A percentile compares a stretch with the other conserved stretches of the same genome.
phyloP scores from a whole-genome alignment of 2,888 invertebrate genomes.

The Rhopalosiphum nymphaeae region DNA sequence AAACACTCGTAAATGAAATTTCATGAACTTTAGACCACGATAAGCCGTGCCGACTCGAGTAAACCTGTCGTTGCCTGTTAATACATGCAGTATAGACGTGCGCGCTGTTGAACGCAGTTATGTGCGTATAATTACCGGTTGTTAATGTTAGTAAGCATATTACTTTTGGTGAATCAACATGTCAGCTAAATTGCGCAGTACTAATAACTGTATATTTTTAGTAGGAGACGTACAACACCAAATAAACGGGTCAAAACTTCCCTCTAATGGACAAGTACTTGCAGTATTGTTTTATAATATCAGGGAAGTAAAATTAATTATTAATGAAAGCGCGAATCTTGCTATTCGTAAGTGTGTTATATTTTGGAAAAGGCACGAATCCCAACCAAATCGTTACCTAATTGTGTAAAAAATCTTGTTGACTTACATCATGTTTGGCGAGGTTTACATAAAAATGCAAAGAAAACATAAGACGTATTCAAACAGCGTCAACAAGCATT shows the following conservation, averaged over 20 bases:
- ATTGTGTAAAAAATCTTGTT: neutral
- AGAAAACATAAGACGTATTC: conserved; percentile 16
- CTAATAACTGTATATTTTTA: neutral
- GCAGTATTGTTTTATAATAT: neutral
- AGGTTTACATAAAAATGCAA: neutral
- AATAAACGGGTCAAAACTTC: neutral
- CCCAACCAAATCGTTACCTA: neutral
- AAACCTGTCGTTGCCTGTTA: too few relatives aligned
- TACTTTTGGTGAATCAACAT: neutral
- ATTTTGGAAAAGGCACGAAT: neutral
- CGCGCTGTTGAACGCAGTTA: neutral
- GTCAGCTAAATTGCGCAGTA: neutral
- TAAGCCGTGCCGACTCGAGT: too few relatives aligned
- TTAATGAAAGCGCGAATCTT: neutral
- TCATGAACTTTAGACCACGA: too few relatives aligned
- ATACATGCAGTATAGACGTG: too few relatives aligned
- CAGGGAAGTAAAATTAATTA: conserved; percentile 13
- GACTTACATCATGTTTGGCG: neutral
- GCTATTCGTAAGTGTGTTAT: neutral
- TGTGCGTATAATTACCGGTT: neutral
- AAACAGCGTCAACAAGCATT: conserved; percentile 4
- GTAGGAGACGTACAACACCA: conserved; percentile 12
- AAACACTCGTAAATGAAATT: too few relatives aligned
- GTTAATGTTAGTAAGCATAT: neutral
- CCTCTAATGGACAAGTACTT: neutral